phyloP scores from a whole-genome alignment of 2,888 invertebrate species.

The Microctonus hyperodae region DNA sequence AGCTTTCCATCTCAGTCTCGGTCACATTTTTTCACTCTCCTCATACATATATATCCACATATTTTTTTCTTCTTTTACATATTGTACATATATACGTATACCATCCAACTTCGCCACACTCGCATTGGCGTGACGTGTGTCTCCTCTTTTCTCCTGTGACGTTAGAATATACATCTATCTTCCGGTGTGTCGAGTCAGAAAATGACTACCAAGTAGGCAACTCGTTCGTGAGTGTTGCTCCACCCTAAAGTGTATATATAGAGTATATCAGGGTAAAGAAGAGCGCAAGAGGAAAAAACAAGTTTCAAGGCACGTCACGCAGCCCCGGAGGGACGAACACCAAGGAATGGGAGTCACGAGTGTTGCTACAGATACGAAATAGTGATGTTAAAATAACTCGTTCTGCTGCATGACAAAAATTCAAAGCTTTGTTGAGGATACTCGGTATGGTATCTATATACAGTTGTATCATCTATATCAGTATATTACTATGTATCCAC shows the following conservation, averaged over 20 bases:
- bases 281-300: conserved; percentile 1
- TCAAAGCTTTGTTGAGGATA: conserved; percentile 1
- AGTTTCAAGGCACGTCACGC: conserved; percentile 28
- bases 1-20: conserved; percentile 38
- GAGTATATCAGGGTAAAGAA: not conserved
- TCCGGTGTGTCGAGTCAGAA: conserved; percentile 35
- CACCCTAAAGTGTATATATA: not conserved
- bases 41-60: not conserved
- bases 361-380: conserved; percentile 22
- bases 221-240: conserved; percentile 9
- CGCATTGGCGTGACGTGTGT: not conserved
- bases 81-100: not conserved
- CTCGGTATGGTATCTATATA: not conserved
- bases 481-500: not conserved
- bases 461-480: too few species aligned
- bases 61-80: not conserved
- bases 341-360: conserved; percentile 10
- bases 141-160: conserved; percentile 24
- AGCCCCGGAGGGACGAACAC: conserved; percentile 13
- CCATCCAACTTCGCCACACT: not conserved
- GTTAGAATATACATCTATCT: conserved; percentile 31
- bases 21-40: conserved; percentile 20
- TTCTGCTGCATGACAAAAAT: conserved; percentile 19
- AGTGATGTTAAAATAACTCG: conserved; percentile 27
- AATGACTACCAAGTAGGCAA: conserved; percentile 26